These are phyloP conservation scores for Platorchestia sp. DNA, from an alignment of 1,140 invertebrate genomes.

Conservation along the genomic window DNA sequence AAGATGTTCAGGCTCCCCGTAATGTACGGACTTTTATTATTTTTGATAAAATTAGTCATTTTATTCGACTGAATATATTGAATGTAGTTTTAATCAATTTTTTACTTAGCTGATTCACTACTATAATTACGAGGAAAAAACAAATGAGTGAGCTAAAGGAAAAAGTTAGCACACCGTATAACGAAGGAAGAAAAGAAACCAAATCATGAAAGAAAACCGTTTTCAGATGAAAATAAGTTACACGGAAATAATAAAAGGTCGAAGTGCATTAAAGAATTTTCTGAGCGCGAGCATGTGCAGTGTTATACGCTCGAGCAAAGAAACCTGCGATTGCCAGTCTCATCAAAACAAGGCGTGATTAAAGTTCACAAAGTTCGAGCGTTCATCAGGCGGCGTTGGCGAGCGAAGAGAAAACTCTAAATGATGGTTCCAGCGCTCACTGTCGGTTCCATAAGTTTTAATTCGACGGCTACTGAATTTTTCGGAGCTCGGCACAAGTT, in stretches of 20 bases:
- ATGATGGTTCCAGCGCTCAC: constrained; percentile 51
- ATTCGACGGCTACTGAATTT: constrained; percentile 20
- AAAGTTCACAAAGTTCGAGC: constrained; percentile 37
- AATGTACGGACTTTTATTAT: too few relatives aligned
- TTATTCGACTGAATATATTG: too few relatives aligned
- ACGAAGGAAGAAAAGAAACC: not conserved
- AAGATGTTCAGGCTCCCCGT: too few relatives aligned
- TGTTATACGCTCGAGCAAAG: not conserved
- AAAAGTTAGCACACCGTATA: not conserved
- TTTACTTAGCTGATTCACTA: too few relatives aligned
- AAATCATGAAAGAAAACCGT: not conserved
- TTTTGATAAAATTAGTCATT: too few relatives aligned
- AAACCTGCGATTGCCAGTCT: not conserved
- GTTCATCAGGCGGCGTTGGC: constrained; percentile 18
- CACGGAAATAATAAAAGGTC: not conserved
- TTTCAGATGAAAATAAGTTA: not conserved
- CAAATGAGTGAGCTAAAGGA: not conserved
- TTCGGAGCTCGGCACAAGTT: constrained; percentile 24
- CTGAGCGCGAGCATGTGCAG: not conserved
- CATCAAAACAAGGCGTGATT: constrained; percentile 20
- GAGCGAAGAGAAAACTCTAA: constrained; percentile 23
- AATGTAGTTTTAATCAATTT: too few relatives aligned
- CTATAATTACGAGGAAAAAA: not conserved
- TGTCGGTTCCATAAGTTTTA: constrained; percentile 49
- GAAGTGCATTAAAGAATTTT: not conserved